These are phyloP conservation scores for Junonia oenone DNA, from an alignment of 2,888 invertebrate species.

Conservation along the genomic window DNA sequence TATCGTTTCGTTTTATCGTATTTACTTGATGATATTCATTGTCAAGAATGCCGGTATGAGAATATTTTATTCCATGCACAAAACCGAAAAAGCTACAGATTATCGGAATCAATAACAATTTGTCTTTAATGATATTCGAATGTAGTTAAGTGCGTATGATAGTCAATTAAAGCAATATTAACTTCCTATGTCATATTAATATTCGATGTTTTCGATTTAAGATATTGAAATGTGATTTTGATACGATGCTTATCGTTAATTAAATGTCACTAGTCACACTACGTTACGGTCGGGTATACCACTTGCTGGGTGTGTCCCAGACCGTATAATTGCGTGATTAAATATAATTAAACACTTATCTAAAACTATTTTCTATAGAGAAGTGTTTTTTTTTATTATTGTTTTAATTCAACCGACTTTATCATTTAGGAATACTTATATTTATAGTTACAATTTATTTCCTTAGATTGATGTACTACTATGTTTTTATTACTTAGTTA, in stretches of 20 bases:
- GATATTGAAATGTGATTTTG: background rate
- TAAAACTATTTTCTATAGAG: too few species aligned
- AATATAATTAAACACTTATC: background rate
- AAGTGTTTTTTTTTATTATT: too few species aligned
- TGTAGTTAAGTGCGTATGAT: background rate
- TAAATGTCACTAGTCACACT: background rate
- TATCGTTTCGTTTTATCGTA: too few species aligned
- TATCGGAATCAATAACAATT: background rate
- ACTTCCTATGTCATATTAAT: background rate
- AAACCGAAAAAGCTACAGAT: too few species aligned
- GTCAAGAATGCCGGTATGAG: too few species aligned
- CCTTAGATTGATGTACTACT: too few species aligned
- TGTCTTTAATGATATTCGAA: background rate
- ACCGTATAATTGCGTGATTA: constrained; percentile 2
- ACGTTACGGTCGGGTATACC: constrained; percentile 40
- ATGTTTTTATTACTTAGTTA: too few species aligned
- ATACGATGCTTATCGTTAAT: background rate
- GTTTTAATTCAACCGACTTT: too few species aligned
- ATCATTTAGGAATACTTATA: too few species aligned
- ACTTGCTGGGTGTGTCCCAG: constrained; percentile 30
- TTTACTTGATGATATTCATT: too few species aligned
- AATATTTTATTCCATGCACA: background rate
- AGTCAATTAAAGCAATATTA: background rate
- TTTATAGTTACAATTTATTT: too few species aligned
- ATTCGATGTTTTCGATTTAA: background rate